Percentiles rank a stretch among this genome's conserved stretches.
phyloP scores from a whole-genome alignment of 2,113 vertebrate genomes.

The Periophthalmus modestus region DNA sequence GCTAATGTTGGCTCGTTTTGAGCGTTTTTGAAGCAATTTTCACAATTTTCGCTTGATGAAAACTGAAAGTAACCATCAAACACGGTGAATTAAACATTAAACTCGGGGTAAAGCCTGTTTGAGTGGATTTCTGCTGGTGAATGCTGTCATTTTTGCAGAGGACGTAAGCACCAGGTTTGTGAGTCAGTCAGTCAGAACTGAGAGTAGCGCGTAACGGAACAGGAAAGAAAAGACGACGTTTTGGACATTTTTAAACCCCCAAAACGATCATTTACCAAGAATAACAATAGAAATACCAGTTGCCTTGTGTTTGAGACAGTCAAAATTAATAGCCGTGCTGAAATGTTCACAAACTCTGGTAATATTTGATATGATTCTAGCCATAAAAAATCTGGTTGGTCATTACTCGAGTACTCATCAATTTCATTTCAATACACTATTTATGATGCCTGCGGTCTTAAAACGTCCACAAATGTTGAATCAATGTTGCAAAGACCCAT shows the following conservation, averaged over 20 bases:
- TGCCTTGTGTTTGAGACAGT: not conserved
- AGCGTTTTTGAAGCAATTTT: not conserved
- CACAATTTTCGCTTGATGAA: not conserved
- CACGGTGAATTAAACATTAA: not conserved
- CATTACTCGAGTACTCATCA: not conserved
- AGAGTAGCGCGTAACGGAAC: not conserved
- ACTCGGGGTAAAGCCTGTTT: not conserved
- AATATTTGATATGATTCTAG: not conserved
- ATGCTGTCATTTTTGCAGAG: not conserved
- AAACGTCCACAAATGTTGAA: no score
- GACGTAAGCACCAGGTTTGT: slow-evolving; percentile 6
- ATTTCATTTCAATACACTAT: not conserved
- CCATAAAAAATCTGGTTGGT: not conserved
- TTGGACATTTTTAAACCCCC: not conserved
- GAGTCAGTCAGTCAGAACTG: not conserved
- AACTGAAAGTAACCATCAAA: not conserved
- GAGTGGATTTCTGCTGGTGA: not conserved
- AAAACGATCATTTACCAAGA: not conserved
- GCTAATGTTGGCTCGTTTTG: not conserved
- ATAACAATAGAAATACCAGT: not conserved
- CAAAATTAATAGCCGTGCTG: not conserved
- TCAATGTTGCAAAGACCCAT: not conserved
- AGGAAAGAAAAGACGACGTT: not conserved
- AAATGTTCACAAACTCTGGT: not conserved
- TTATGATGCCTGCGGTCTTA: not conserved